These are phyloP conservation scores for Haliclystus octoradiatus DNA, from an alignment of 30 jellyfish, hydroid and myxozoan species.

Conservation along the genomic window DNA sequence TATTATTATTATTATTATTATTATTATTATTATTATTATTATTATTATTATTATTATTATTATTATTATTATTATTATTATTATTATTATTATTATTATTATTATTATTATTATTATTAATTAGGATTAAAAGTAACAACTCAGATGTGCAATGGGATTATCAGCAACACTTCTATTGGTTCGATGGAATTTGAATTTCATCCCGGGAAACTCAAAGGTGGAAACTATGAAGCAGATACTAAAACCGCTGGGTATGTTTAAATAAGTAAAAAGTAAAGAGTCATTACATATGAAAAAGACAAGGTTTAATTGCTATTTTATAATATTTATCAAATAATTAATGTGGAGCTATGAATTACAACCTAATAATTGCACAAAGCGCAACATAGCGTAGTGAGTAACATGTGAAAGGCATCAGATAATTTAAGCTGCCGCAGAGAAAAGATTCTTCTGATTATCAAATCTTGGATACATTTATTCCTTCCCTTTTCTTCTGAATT, in stretches of 20 bases:
- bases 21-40: neutral
- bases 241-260: slow-evolving; percentile 63
- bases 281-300: too few species aligned
- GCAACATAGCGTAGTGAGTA: too few species aligned
- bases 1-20: neutral
- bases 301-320: too few species aligned
- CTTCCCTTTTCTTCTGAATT: too few species aligned
- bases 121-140: slow-evolving; percentile 29
- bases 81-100: neutral
- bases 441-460: too few species aligned
- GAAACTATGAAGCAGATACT: slow-evolving; percentile 41
- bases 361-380: too few species aligned
- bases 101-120: neutral
- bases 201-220: slow-evolving; percentile 20
- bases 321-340: too few species aligned
- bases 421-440: too few species aligned
- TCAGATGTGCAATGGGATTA: slow-evolving; percentile 30
- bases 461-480: too few species aligned
- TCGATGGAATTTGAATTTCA: slow-evolving; percentile 26
- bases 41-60: neutral
- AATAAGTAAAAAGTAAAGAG: too few species aligned
- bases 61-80: neutral
- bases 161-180: slow-evolving; percentile 35
- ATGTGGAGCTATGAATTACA: too few species aligned
- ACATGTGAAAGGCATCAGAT: too few species aligned